Evolutionary conservation across 1,140 invertebrate species (phyloP), one percentile per base, ranked within the genome.

Genomic region (Arion vulgaris): DNA sequence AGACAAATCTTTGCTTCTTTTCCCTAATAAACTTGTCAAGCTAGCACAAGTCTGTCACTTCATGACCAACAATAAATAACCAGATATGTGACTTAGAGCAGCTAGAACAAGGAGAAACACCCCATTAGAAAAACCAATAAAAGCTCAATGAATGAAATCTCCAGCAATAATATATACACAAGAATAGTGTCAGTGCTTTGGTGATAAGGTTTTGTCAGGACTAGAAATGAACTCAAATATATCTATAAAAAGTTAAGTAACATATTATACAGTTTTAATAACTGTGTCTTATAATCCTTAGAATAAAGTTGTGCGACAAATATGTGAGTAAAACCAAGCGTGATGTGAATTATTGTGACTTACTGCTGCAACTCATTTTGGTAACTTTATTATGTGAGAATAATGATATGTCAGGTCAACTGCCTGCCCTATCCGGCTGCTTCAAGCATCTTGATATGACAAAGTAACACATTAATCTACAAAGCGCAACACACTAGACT

Each of bases 401-500:
- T 57, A 57, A 57, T 57, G 53, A n/a, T n/a, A 57, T 23, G 5
- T 23, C 5, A 19, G 53, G 23, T 23, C 15, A 57, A 57, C 53
- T 23, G 19, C 17, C 17, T 66, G 28, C 62, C 28, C 23, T 66
- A 66, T 34, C 28, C n/a, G 32, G 28, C 28, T 66, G 7, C 62
- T 66, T 66, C 2, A 66, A 32, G 17, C 28, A 66, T 66, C 28
- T 66, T 34, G 28, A 32, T 66, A 34, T 72, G 28, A 41, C 71
- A 26, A 76, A 49, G 83, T 81, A 72, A 82, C 76, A 82, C 68
- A 84, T 19, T 73, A 41, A 51, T 57, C 77, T 45, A 74, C 23
- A 39, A 77, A 62, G 34, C 38, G 32, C 57, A 28, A 51, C 45
- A 75, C 28, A 32, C 68, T 79, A 62, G 38, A 74, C 34, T 57